These are phyloP conservation scores for Nomia melanderi DNA, from an alignment of 1,140 invertebrate genomes.

Conservation along the genomic window DNA sequence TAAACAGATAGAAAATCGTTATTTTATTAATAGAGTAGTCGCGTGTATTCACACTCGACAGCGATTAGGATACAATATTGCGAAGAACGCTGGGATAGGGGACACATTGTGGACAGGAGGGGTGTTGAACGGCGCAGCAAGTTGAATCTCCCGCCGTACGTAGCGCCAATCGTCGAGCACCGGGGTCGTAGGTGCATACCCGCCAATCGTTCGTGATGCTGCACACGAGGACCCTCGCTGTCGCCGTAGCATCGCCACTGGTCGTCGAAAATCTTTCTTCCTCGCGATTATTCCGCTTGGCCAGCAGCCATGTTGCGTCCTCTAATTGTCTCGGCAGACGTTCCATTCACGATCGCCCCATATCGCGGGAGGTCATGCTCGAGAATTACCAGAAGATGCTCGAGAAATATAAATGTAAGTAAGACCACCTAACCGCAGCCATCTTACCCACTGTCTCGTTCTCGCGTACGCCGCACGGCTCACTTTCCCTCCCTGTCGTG, in stretches of 20 bases:
- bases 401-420: slow-evolving; percentile 79
- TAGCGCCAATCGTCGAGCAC: slow-evolving; percentile 55
- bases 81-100: not conserved
- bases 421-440: slow-evolving; percentile 32
- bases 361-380: slow-evolving; percentile 72
- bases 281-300: not conserved
- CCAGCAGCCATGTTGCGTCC: not conserved
- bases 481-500: not conserved
- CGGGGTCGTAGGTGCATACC: slow-evolving; percentile 15
- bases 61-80: not conserved
- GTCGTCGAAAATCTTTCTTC: slow-evolving; percentile 9
- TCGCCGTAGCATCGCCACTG: slow-evolving; percentile 44
- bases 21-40: not conserved
- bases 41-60: not conserved
- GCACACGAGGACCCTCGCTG: slow-evolving; percentile 57
- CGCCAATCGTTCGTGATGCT: slow-evolving; percentile 62
- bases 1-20: not conserved
- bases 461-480: not conserved
- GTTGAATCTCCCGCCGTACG: slow-evolving; percentile 52
- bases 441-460: slow-evolving; percentile 18
- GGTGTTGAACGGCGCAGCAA: slow-evolving; percentile 2
- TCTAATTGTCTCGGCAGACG: slow-evolving; percentile 29
- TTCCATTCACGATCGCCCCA: slow-evolving; percentile 37
- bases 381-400: slow-evolving; percentile 71
- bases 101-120: not conserved